Evolutionary conservation across 2,888 invertebrate species (phyloP).

Genomic region (Netelia melanura): DNA sequence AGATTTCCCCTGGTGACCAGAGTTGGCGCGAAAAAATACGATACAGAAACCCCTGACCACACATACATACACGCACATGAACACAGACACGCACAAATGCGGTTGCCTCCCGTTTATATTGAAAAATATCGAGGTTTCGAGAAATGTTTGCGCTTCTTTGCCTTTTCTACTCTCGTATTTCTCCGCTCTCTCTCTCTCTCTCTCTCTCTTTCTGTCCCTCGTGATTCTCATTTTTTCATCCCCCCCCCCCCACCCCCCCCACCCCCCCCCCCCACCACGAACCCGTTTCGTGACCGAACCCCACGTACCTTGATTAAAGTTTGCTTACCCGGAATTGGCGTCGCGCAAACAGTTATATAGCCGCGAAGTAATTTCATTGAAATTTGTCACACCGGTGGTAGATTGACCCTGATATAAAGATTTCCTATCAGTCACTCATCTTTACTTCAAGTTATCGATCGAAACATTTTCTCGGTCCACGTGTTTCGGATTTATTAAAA

Average conservation of each 20-base stretch:
- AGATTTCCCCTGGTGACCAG: constrained; percentile 83
- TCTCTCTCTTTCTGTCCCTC: constrained; percentile 53
- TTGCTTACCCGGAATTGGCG: constrained; percentile 68
- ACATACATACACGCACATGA: constrained; percentile 48
- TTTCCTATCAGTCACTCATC: too few relatives aligned
- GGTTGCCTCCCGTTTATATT: constrained; percentile 76
- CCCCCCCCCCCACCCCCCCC: neutral
- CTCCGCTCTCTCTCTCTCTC: constrained; percentile 63
- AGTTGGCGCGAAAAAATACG: constrained; percentile 59
- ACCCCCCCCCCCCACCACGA: constrained; percentile 38
- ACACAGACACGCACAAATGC: too few relatives aligned
- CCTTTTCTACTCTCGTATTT: constrained; percentile 49
- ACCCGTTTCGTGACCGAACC: constrained; percentile 66
- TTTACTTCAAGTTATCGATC: neutral
- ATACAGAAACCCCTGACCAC: constrained; percentile 53
- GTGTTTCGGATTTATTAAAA: too few relatives aligned
- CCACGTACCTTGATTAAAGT: constrained; percentile 78
- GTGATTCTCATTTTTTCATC: constrained; percentile 48
- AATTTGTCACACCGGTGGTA: neutral
- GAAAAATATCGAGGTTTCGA: constrained; percentile 80
- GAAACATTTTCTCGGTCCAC: neutral
- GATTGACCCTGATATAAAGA: too few relatives aligned
- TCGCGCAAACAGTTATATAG: constrained; percentile 70
- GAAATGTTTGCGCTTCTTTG: constrained; percentile 76
- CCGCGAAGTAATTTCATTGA: constrained; percentile 66